Percentiles rank a stretch among this genome's conserved stretches.
These are phyloP conservation scores for Nanger granti DNA, from an alignment of 2,113 vertebrate genomes.

Conservation along the genomic window DNA sequence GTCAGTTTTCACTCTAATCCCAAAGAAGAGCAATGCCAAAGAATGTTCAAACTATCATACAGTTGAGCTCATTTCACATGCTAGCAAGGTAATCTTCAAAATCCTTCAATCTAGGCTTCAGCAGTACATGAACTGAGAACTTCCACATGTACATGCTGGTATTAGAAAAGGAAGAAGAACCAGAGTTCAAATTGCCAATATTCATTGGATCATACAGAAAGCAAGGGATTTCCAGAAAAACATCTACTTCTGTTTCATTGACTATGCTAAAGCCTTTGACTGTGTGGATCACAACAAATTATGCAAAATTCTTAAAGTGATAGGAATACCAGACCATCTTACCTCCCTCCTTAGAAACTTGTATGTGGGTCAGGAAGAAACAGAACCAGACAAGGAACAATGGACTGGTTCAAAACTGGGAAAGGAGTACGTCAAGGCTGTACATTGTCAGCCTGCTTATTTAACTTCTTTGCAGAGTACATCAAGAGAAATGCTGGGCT, in stretches of 20 bases:
- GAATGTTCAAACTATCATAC: neutral
- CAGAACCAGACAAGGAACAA: neutral
- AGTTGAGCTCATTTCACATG: neutral
- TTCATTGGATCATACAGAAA: neutral
- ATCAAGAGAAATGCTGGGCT: neutral
- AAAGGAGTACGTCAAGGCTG: neutral
- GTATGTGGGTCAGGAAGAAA: neutral
- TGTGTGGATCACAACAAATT: neutral
- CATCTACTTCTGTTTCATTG: neutral
- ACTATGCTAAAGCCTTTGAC: neutral
- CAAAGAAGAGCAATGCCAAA: neutral
- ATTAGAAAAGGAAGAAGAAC: neutral
- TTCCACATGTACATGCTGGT: neutral
- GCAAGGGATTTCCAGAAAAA: neutral
- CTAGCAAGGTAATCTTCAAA: neutral
- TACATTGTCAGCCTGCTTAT: neutral
- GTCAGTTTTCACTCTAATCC: neutral
- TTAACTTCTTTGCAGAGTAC: neutral
- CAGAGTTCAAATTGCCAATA: neutral
- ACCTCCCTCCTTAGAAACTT: neutral
- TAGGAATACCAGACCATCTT: neutral
- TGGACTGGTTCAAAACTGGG: neutral
- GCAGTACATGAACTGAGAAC: neutral
- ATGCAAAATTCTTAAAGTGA: neutral
- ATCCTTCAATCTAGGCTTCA: neutral